phyloP scores from a whole-genome alignment of 2,888 invertebrate species.

The Drosophila testacea region DNA sequence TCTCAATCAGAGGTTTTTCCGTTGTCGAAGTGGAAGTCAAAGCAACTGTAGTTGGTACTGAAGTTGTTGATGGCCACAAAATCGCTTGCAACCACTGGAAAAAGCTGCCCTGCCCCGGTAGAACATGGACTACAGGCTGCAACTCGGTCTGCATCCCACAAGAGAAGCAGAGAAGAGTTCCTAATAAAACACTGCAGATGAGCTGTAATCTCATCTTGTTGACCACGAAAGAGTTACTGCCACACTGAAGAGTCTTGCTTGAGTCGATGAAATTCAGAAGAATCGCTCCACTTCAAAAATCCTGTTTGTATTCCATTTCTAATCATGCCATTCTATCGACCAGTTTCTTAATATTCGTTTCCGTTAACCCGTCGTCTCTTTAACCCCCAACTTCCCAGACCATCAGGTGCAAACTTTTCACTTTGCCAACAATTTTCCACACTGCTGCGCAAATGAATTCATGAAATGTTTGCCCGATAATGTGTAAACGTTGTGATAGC shows the following conservation, averaged over 20 bases:
- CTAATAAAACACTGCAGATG: slow-evolving; percentile 20
- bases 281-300: slow-evolving; percentile 39
- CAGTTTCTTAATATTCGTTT: slow-evolving; percentile 33
- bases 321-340: slow-evolving; percentile 36
- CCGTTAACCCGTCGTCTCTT: slow-evolving; percentile 1
- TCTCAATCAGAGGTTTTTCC: neutral
- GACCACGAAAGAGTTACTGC: slow-evolving; percentile 35
- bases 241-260: neutral
- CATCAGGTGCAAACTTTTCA: slow-evolving; percentile 48
- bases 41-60: neutral
- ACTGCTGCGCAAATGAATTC: slow-evolving; percentile 65
- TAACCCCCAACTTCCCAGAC: neutral
- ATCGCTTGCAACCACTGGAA: slow-evolving; percentile 69
- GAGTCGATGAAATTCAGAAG: neutral
- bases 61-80: slow-evolving; percentile 28
- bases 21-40: slow-evolving; percentile 10
- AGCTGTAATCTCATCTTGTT: slow-evolving; percentile 57
- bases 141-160: neutral
- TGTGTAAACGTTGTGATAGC: slow-evolving; percentile 54
- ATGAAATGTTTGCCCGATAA: slow-evolving; percentile 66
- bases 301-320: slow-evolving; percentile 25
- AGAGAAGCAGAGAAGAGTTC: neutral
- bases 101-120: slow-evolving; percentile 36
- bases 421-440: slow-evolving; percentile 55
- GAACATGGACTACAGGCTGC: neutral